Conservation (phyloP, 2,113 vertebrate species). For the sheep (Ovis aries) region ARS-UI_Ramb_v3.0 NC_056054.1:55530501-55531000, state of each 20-base stretch:
- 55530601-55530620: background rate
- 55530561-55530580: background rate
- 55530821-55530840: fast-evolving
- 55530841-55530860: background rate
- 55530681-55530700: background rate
- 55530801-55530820: background rate
- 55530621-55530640: background rate
- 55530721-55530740: background rate
- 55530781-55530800: background rate
- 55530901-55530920: background rate
- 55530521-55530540: background rate
- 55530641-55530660: background rate
- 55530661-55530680: background rate
- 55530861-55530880: background rate
- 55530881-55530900: background rate
- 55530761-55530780: background rate
- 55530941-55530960: conserved; percentile 1
- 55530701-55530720: background rate
- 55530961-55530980: conserved; percentile 27
- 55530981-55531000: conserved; percentile 1
- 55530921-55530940: background rate
- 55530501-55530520: background rate
- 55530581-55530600: background rate
- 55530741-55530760: background rate
- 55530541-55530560: background rate